phyloP scores from a whole-genome alignment of 92 coral and sea anemone species.

The Phenganax subtilis region DNA sequence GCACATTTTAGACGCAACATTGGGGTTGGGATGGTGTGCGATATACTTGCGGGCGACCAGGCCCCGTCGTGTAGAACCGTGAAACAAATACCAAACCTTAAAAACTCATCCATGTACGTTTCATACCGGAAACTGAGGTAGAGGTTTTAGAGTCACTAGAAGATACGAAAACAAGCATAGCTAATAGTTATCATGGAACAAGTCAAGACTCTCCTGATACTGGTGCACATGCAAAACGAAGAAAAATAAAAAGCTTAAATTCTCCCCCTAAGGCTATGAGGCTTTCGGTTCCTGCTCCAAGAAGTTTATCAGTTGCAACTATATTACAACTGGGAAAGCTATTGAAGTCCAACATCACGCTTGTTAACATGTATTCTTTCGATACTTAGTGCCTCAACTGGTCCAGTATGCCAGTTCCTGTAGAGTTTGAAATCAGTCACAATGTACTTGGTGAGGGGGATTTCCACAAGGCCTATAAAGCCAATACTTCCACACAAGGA shows the following conservation, averaged over 20 bases:
- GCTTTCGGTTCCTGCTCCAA: too few species aligned
- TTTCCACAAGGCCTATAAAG: slow-evolving; percentile 41
- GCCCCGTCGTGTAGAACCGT: slow-evolving; percentile 17
- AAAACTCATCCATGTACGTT: not conserved
- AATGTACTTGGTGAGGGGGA: slow-evolving; percentile 41
- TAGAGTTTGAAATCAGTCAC: slow-evolving; percentile 26
- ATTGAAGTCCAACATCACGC: slow-evolving; percentile 27
- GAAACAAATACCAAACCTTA: slow-evolving; percentile 4
- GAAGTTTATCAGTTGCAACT: slow-evolving; percentile 4
- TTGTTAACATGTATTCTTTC: slow-evolving; percentile 36
- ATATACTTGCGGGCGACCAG: slow-evolving; percentile 23
- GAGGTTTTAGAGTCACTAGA: not conserved
- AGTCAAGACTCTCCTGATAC: not conserved
- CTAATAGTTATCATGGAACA: not conserved
- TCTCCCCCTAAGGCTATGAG: slow-evolving; percentile 8
- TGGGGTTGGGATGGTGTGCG: slow-evolving; percentile 14
- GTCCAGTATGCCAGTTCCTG: slow-evolving; percentile 32
- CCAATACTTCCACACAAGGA: slow-evolving; percentile 23
- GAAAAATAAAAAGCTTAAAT: not conserved
- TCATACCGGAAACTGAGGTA: not conserved
- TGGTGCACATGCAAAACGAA: not conserved
- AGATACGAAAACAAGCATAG: not conserved
- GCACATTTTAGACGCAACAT: not conserved
- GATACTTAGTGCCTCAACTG: slow-evolving; percentile 13
- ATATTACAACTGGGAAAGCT: slow-evolving; percentile 36